Evolutionary conservation across 1,140 invertebrate genomes (phyloP), one percentile per base, ranked within the genome.

Genomic region (Dendroctonus ponderosae): DNA sequence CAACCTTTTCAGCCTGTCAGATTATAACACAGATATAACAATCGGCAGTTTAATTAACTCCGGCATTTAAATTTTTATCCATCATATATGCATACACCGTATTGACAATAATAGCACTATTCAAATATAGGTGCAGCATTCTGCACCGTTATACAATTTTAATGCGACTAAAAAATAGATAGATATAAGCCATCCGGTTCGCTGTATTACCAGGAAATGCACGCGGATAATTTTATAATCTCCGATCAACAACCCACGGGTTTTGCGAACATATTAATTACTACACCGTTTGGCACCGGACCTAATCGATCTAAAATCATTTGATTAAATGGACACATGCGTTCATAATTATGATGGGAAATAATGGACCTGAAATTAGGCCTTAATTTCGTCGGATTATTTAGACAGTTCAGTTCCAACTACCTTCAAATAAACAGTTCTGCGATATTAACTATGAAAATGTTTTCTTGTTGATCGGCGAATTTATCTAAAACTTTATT

Each of bases 261-360:
- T 26, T 9, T 8, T 39, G 52, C 26, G 15, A 38, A 38, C 38
- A 38, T 53, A 53, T 53, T 53, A 53, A 53, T 53, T 53, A 53
- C 7, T 11, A 14, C 26, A 26, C 26, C 52, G 38, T 53, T 53
- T 53, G 5, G 26, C 52, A 53, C 52, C 39, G 26, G 39, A 53
- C 7, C 5, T 53, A 26, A 53, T 37, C 26, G 38, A 53, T 37
- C 26, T 14, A 39, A 53, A 53, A 53, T 53, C 12, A 38, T 11
- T 53, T 53, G 52, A 53, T 53, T 53, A 53, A 53, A 53, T 39
- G 26, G 43, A 11, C 52, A 53, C 38, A 39, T 53, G 15, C 26
- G 43, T 46, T 46, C 4, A 46, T 46, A 46, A 46, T 46, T 46
- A 9, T 46, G 8, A 11, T 9, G 12, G 8, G 8, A 46, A 46